Percentiles rank a stretch among this genome's conserved stretches.
Conservation (phyloP, 2,797 vertebrate species). For the Champsocephalus gunnari region DNA sequence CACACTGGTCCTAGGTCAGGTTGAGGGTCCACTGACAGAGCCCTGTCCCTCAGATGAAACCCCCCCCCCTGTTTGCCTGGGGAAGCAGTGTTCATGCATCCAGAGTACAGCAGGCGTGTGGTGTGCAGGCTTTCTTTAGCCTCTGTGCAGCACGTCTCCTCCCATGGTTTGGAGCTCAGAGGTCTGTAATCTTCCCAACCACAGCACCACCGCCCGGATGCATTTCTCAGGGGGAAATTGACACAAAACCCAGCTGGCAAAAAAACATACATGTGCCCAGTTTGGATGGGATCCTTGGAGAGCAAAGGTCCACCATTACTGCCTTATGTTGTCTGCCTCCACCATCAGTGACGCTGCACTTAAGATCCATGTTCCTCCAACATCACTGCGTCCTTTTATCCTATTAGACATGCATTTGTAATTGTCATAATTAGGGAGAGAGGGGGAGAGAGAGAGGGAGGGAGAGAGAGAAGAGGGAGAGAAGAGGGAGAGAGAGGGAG, state of each 20-base stretch:
- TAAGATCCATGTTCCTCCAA: no score
- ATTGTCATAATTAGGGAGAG: no score
- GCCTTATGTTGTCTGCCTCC: no score
- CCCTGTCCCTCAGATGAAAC: not conserved
- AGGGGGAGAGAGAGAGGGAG: no score
- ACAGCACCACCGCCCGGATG: constrained; percentile 71
- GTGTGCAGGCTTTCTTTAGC: constrained; percentile 77
- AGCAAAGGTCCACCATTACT: not conserved
- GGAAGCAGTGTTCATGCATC: constrained; percentile 40
- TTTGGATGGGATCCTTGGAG: constrained; percentile 35
- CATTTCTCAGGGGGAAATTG: constrained; percentile 63
- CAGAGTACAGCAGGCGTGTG: constrained; percentile 73
- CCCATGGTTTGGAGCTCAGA: constrained; percentile 68
- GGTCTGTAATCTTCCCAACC: constrained; percentile 78
- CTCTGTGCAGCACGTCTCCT: constrained; percentile 72
- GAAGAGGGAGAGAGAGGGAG: no score
- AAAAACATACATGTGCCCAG: constrained; percentile 24
- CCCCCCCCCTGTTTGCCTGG: constrained; percentile 21
- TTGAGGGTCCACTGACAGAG: not conserved
- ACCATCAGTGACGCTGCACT: no score
- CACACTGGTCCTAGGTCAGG: not conserved
- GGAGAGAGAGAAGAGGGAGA: no score
- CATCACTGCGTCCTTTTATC: no score
- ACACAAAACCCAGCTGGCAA: constrained; percentile 53
- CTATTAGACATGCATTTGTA: no score